Evolutionary conservation across 2,113 vertebrate species (phyloP).

Genomic region (Sinocyclocheilus grahami): DNA sequence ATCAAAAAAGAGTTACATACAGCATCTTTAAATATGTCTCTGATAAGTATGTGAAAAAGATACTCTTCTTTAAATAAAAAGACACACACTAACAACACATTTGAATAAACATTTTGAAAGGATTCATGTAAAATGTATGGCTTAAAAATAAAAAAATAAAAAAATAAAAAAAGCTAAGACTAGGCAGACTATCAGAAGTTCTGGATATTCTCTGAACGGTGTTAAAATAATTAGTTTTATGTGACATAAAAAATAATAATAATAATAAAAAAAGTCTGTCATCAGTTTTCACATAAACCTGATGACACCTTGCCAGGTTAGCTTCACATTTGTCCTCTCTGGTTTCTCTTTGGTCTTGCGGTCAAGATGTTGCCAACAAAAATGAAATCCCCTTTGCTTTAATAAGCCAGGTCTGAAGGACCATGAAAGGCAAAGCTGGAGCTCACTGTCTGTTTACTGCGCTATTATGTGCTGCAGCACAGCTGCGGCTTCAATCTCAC

Average conservation of each 20-base stretch:
- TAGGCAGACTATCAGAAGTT: no score
- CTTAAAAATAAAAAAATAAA: no score
- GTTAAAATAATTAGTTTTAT: background rate
- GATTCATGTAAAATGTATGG: no score
- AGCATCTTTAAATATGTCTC: no score
- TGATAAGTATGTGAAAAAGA: no score
- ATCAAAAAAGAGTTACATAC: no score
- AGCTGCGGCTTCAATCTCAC: conserved; percentile 26
- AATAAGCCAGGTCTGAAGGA: conserved; percentile 21
- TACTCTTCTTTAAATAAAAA: no score
- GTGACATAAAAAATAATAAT: background rate
- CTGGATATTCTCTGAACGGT: no score
- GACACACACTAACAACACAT: no score
- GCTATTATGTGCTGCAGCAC: conserved; percentile 2
- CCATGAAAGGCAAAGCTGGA: background rate
- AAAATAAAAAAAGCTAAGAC: no score
- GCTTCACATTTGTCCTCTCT: background rate
- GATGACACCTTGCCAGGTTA: background rate
- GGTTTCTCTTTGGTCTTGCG: background rate
- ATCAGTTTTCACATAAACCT: background rate
- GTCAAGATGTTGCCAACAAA: conserved; percentile 5
- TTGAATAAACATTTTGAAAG: no score
- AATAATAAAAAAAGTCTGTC: background rate
- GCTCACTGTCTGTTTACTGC: background rate
- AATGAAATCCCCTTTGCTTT: conserved; percentile 31